Evolutionary conservation across 23 tunicate species (phyloP).

Genomic region (Styela plicata): DNA sequence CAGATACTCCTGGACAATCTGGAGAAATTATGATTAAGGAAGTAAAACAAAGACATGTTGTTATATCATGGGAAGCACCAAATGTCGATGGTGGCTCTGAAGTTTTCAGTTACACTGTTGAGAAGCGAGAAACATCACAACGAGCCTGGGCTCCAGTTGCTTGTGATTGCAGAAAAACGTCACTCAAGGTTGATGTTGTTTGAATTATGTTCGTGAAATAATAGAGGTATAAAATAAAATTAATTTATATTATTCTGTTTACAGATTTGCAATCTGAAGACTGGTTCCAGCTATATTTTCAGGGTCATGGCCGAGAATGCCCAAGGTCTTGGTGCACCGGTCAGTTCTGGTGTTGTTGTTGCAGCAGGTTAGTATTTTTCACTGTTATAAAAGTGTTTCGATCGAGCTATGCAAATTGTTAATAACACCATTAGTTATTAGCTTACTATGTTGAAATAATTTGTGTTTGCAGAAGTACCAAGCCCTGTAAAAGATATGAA

Average conservation of each 20-base stretch:
- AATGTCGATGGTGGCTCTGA: conserved; percentile 42
- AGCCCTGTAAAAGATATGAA: conserved; percentile 29
- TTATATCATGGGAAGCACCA: conserved; percentile 38
- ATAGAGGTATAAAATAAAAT: too few species aligned
- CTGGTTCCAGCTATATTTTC: conserved; percentile 42
- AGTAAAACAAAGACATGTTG: conserved; percentile 46
- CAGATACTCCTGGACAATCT: conserved; percentile 88
- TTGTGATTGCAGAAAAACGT: conserved; percentile 28
- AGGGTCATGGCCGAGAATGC: conserved; percentile 57
- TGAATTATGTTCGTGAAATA: conserved; percentile 5
- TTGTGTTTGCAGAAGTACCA: conserved; percentile 44
- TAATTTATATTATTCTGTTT: background rate
- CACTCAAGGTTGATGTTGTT: conserved; percentile 9
- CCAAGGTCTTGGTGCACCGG: conserved; percentile 41
- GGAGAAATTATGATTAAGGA: conserved; percentile 51
- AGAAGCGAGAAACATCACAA: conserved; percentile 41
- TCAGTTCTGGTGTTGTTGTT: conserved; percentile 16
- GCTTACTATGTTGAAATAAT: too few species aligned
- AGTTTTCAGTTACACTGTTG: conserved; percentile 37
- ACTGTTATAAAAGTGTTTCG: background rate
- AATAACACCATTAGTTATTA: too few species aligned
- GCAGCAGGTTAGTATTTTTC: conserved; percentile 23
- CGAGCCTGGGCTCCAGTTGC: conserved; percentile 35
- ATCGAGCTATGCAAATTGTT: too few species aligned
- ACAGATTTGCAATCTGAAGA: conserved; percentile 15